Conservation (phyloP, 2,797 vertebrate species). For the Thripadectes ignobilis region DNA sequence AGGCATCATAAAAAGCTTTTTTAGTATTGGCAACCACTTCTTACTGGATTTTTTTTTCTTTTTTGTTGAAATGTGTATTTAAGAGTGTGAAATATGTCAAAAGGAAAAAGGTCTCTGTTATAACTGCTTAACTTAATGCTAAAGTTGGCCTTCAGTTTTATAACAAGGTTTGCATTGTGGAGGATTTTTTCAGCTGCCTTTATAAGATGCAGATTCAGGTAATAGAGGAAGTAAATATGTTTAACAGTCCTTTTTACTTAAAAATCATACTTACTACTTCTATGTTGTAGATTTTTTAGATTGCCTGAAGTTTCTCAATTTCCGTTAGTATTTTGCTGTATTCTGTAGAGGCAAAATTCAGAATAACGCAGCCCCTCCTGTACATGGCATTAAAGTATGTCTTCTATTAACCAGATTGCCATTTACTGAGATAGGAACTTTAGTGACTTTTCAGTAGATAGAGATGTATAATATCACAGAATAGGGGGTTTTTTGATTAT, state of each 20-base stretch:
- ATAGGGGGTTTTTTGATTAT: neutral
- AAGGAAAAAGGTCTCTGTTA: neutral
- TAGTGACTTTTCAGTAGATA: neutral
- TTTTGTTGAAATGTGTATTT: neutral
- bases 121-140: neutral
- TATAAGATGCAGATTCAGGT: neutral
- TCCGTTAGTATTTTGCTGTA: neutral
- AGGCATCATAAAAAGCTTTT: neutral
- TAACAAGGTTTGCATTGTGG: neutral
- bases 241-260: neutral
- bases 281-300: accelerated
- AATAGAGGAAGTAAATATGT: neutral
- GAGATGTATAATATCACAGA: neutral
- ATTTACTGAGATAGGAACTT: neutral
- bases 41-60: neutral
- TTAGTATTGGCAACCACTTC: neutral
- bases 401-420: neutral
- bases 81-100: neutral
- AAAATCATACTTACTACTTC: neutral
- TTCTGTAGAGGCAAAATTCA: neutral
- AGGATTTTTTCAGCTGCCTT: neutral
- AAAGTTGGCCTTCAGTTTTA: neutral
- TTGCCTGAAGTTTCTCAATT: neutral
- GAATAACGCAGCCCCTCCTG: neutral
- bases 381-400: neutral